phyloP scores from a whole-genome alignment of 1,140 invertebrate species.

The Drosophila oshimai region DNA sequence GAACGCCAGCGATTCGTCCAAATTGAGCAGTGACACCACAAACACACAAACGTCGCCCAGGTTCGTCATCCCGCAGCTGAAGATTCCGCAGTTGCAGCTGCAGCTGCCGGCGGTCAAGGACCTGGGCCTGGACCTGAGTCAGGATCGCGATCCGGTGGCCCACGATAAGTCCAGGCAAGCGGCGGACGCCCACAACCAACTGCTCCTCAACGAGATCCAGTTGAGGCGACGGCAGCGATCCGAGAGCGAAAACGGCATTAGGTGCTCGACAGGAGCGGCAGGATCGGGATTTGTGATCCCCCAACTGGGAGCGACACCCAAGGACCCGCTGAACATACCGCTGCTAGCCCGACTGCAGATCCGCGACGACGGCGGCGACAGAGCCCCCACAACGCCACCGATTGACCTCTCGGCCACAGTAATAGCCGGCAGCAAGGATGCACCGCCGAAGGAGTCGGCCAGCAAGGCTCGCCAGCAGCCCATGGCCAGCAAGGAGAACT shows the following conservation, averaged over 20 bases:
- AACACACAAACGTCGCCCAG: not conserved
- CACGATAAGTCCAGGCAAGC: constrained; percentile 19
- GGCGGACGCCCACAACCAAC: constrained; percentile 35
- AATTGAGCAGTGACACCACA: constrained; percentile 10
- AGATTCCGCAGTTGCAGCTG: constrained; percentile 3
- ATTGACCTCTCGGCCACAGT: constrained; percentile 58
- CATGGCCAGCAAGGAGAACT: constrained; percentile 17
- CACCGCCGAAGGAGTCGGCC: constrained; percentile 45
- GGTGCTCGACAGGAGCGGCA: not conserved
- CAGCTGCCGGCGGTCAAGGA: not conserved
- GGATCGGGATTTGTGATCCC: constrained; percentile 34
- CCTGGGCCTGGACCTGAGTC: no score
- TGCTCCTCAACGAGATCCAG: constrained; percentile 46
- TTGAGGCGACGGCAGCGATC: constrained; percentile 4
- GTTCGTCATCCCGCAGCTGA: constrained; percentile 54
- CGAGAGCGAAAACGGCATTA: not conserved
- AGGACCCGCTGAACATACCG: constrained; percentile 42
- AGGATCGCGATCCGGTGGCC: constrained; percentile 8
- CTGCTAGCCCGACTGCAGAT: constrained; percentile 21
- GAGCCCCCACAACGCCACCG: not conserved
- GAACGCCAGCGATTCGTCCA: constrained; percentile 13
- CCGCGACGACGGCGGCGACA: constrained; percentile 18
- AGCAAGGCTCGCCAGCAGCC: constrained; percentile 34
- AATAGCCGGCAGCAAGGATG: constrained; percentile 24
- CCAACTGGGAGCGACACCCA: constrained; percentile 7